Conservation (phyloP, 2,797 vertebrate genomes). For the Chrosomus eos region DNA sequence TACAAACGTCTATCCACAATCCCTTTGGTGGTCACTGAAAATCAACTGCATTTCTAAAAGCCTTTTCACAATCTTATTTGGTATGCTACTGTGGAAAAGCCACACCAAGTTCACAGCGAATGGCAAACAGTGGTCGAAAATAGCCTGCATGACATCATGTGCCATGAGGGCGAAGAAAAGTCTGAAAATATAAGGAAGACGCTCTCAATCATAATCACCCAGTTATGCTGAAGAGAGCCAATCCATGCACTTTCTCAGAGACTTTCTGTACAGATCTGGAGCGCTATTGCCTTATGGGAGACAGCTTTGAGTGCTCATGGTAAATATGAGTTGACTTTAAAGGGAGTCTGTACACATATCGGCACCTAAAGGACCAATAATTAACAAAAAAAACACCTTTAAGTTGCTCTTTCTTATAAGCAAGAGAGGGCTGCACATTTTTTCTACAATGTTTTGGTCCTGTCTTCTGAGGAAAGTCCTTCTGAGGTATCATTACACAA, state of each 20-base stretch:
- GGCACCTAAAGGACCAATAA: conserved; percentile 80
- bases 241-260: background rate
- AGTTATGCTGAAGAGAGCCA: background rate
- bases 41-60: conserved; percentile 73
- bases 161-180: conserved; percentile 7
- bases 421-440: conserved; percentile 82
- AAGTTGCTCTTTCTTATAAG: conserved; percentile 77
- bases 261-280: conserved; percentile 36
- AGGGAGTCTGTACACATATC: conserved; percentile 78
- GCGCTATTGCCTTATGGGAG: conserved; percentile 66
- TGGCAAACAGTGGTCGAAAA: conserved; percentile 14
- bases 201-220: conserved; percentile 21
- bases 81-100: conserved; percentile 52
- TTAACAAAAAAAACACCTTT: conserved; percentile 68
- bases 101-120: conserved; percentile 35
- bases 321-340: conserved; percentile 75
- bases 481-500: conserved; percentile 86
- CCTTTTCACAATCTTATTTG: conserved; percentile 66
- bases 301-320: conserved; percentile 75
- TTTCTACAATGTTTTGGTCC: conserved; percentile 84
- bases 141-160: conserved; percentile 9
- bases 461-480: conserved; percentile 83
- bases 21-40: conserved; percentile 76
- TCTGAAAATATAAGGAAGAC: conserved; percentile 6
- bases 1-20: conserved; percentile 70